Evolutionary conservation across 2,113 vertebrate species (phyloP), one percentile per base, ranked within the genome.

Genomic region (Oreocharis arfaki): DNA sequence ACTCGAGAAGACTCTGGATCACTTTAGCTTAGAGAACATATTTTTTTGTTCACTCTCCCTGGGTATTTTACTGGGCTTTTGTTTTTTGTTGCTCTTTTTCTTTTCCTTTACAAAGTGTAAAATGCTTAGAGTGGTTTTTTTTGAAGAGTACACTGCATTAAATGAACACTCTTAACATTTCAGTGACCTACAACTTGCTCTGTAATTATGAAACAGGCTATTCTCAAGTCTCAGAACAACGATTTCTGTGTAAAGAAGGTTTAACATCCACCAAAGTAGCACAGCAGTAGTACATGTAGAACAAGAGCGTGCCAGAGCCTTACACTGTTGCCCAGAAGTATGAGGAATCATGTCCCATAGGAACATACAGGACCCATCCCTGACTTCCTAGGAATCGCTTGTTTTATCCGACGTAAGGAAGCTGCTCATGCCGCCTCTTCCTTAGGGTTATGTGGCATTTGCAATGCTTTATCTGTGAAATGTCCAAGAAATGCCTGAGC

Each of bases 1-100:
- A 96, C 95, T 96, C 4, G 0, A 89, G 60, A 92, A 86, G 88
- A 86, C 93, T 93, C 87, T 13, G 22, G 83, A 95, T 81, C 85
- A 56, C 69, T 93, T 93, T 37, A 89, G 91, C 71, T 86, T 71
- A 61, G 44, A 93, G 83, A 94, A 92, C 44, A 26, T 81, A 12
- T 15, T 95, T 93, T 94, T 90, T 80, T 87, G 56, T 87, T 90
- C 84, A 28, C 47, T 87, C 73, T 86, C 69, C 33, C 24, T 70
- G 67, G 55, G 46, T 59, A 84, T 84, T 95, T 92, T 70, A 92
- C 28, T 59, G 49, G 46, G 33, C 11, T 73, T 76, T 63, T 77
- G 20, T 4, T 41, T 84, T 56, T 42, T 53, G 27, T 20, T 46
- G 23, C 8, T 3, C 35, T 32, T 49, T 50, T 49, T 10, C 2